Evolutionary conservation across 2,797 vertebrate species (phyloP).

Genomic region (Anguilla obscura): DNA sequence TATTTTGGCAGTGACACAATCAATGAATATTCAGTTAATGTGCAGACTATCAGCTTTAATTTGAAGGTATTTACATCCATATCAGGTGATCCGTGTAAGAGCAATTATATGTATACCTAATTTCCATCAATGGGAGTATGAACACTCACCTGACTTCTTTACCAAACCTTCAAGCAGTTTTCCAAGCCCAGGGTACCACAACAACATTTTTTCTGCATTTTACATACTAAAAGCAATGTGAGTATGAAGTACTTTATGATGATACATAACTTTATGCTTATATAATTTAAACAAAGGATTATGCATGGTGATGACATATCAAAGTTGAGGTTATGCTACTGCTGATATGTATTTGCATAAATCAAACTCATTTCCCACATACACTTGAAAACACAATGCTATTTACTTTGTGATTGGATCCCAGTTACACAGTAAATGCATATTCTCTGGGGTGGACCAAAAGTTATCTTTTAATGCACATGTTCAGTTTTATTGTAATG

Average conservation of each 20-base stretch:
- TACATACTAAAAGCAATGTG: neutral
- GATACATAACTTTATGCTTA: neutral
- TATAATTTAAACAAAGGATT: neutral
- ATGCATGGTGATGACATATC: neutral
- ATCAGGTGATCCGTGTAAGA: neutral
- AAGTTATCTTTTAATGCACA: neutral
- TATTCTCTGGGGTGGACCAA: neutral
- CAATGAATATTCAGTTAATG: neutral
- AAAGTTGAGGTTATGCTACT: neutral
- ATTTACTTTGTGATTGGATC: neutral
- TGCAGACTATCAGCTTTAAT: neutral
- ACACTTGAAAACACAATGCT: neutral
- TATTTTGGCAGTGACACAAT: neutral
- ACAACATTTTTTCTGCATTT: neutral
- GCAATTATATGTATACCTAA: neutral
- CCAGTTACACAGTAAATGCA: neutral
- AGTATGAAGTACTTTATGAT: neutral
- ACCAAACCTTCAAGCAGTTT: neutral
- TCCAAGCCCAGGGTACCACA: neutral
- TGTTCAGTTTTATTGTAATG: neutral
- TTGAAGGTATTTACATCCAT: neutral
- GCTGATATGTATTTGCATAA: neutral
- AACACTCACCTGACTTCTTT: neutral
- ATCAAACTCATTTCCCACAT: neutral
- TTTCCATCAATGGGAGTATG: neutral